These are phyloP conservation scores for Austrolebias charrua DNA, from an alignment of 2,797 vertebrate species.

Conservation along the genomic window DNA sequence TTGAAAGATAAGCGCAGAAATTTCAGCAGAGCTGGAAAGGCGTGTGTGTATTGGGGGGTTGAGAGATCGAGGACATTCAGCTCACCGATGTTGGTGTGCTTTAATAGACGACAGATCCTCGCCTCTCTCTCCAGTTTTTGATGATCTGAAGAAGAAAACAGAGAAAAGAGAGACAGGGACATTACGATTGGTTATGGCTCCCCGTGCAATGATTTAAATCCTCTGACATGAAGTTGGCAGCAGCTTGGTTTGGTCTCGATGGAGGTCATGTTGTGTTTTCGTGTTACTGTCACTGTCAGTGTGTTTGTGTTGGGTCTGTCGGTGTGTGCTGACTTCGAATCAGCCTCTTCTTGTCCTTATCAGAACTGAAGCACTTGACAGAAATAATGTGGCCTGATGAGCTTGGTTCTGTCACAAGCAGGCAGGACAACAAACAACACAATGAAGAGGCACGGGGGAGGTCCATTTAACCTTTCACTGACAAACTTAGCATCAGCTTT, in stretches of 20 bases:
- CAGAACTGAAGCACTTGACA: conserved; percentile 52
- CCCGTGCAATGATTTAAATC: conserved; percentile 30
- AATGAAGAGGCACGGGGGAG: conserved; percentile 10
- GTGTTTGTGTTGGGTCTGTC: conserved; percentile 37
- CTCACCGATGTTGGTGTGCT: conserved; percentile 97
- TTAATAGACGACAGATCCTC: conserved; percentile 93
- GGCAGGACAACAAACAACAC: conserved; percentile 40
- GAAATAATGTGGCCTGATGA: conserved; percentile 67
- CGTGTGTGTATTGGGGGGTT: conserved; percentile 22
- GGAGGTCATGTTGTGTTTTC: conserved; percentile 36
- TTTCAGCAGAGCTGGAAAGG: conserved; percentile 46
- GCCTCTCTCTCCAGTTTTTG: conserved; percentile 98
- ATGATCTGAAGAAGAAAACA: conserved; percentile 83
- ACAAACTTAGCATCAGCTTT: too few species aligned
- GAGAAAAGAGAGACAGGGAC: conserved; percentile 43
- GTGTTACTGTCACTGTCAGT: conserved; percentile 29
- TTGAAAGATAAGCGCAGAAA: conserved; percentile 45
- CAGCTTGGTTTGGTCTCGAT: conserved; percentile 36
- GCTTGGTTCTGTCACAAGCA: conserved; percentile 47
- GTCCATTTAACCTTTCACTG: conserved; percentile 20
- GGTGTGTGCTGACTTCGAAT: conserved; percentile 26
- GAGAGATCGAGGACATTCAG: conserved; percentile 23
- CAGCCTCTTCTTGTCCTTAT: conserved; percentile 46
- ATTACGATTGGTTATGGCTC: conserved; percentile 38
- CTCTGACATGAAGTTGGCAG: conserved; percentile 39